Evolutionary conservation across 2,888 invertebrate genomes (phyloP), one percentile per base, ranked within the genome.

Genomic region (Odiellus spinosus): DNA sequence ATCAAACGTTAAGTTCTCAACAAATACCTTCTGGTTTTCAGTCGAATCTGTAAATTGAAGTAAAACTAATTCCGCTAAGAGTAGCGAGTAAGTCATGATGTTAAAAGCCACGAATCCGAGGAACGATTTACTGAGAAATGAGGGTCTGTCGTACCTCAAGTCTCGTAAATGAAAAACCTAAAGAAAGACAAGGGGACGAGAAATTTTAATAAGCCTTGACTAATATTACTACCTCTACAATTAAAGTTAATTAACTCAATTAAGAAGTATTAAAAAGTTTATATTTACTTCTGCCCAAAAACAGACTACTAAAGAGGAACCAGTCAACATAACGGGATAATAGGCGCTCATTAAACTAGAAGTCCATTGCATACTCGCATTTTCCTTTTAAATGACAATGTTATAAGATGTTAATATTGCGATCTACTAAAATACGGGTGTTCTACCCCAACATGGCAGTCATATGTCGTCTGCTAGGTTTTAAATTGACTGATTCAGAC

Each of bases 41-140:
- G 49, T 48, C 5, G 48, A 45, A 42, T 54, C 49, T 11, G 54
- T 46, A 45, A 55, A 57, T 15, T 52, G 53, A 17, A 55, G 45
- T 21, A 55, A 45, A 17, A 57, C 34, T 14, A 56, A 45, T 64
- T 78, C 87, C 10, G 85, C 82, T 12, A 84, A 72, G 53, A 87
- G 74, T 42, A 90, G 71, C 48, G 86, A 82, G 69, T 86, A 90
- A 51, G 78, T 81, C 63, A 90, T 78, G 58, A 86, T 72, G 66
- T 90, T 90, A 69, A 90, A 90, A 14, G 82, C 80, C 47, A 84
- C 76, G 63, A 90, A 90, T 15, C 83, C 88, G 44, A 87, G 73
- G 67, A 86, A 84, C 42, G 87, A 86, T 71, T 90, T 90, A 46
- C 85, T 85, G 43, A 90, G 74, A 68, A 90, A 90, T 63, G 86